Base-by-base conservation (phyloP, 2,888 invertebrate genomes). In the Steinernema scapterisci region DNA sequence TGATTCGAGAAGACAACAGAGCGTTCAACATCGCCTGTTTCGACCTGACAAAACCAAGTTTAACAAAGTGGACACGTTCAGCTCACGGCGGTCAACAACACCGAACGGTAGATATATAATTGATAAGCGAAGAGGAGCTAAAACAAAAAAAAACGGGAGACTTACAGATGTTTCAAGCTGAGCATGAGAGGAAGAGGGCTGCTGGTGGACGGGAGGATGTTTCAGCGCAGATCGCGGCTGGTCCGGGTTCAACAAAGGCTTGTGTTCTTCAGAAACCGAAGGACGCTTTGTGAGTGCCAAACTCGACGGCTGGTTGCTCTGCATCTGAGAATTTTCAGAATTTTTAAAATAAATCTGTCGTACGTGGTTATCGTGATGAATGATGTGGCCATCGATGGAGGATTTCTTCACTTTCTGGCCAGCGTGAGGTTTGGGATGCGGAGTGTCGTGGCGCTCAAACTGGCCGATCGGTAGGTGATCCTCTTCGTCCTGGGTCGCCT, bases 371-470 rank as follows among this genome's bases (percentile, higher is more conserved):
- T 83, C 84, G 52, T 83, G 84, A 43, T 80, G 85, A 44, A 88
- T 87, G 71, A 89, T 86, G 79, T 89, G 89, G 73, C 89, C 89
- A 81, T 89, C 89, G 63, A 88, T 87, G 52, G 81, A 80, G 54
- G 82, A 79, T 78, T 84, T 85, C 74, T 86, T 85, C 48, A 78
- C 73, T 21, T 82, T 83, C 19, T 78, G 70, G 31, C 56, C 75
- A 38, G 73, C 77, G 38, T 81, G 79, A 3, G 83, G 82, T 75
- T 89, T 89, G 51, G 99, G 99, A 91, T 99, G 97, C 77, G 99
- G 99, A 73, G 99, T 99, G 89, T 97, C 97, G 90, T 97, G 97
- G 72, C 99, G 78, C 71, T 85, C 81, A 76, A 87, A 86, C 70
- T 85, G 80, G 3, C 87, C 86, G n/a, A 81, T 74, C 13, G 79